These are phyloP conservation scores for Eristalis intricaria DNA, from an alignment of 2,888 invertebrate species.

Conservation along the genomic window DNA sequence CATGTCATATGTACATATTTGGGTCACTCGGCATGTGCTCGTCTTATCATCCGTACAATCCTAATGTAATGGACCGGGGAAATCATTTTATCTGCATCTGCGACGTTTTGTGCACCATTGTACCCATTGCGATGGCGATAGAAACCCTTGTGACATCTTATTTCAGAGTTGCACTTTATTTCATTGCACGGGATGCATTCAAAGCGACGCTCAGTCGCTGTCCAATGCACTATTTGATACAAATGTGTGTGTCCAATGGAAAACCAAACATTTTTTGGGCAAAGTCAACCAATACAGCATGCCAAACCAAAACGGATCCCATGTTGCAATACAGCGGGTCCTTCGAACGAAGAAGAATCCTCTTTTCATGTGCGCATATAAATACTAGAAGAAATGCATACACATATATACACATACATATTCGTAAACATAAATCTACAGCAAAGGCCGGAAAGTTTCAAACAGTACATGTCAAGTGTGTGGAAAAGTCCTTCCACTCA, in stretches of 20 bases:
- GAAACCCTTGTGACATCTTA: neutral
- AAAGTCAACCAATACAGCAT: neutral
- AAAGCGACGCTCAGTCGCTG: neutral
- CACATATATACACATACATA: neutral
- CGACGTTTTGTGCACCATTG: neutral
- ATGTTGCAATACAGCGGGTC: neutral
- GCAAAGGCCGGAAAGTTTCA: conserved; percentile 1
- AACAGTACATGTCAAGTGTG: conserved; percentile 19
- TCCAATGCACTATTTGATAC: neutral
- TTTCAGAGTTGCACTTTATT: neutral
- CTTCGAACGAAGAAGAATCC: neutral
- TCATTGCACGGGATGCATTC: neutral
- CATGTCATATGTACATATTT: neutral
- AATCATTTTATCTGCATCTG: neutral
- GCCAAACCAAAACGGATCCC: neutral
- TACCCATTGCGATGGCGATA: neutral
- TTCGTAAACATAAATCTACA: conserved; percentile 8
- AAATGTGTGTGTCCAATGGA: neutral
- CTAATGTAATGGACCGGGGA: neutral
- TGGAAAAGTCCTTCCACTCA: conserved; percentile 12
- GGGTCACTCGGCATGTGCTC: neutral
- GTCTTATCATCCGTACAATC: neutral
- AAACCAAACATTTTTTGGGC: neutral
- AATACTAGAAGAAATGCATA: neutral
- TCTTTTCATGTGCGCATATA: neutral